Evolutionary conservation across 2,888 invertebrate species (phyloP).

Genomic region (Drosophila basisetae): DNA sequence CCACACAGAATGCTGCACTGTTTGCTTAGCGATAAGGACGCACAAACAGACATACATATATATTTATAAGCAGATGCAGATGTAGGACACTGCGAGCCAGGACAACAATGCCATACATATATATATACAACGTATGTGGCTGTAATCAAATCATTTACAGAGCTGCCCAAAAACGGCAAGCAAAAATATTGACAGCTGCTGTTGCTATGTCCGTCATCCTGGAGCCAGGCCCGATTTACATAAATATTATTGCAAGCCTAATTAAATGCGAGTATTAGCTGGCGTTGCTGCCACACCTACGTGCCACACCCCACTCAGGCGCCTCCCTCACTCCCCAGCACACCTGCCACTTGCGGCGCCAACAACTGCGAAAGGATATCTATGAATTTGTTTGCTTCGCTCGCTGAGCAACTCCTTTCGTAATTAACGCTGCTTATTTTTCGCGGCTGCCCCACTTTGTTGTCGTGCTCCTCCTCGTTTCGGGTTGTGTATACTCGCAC

Average conservation of each 20-base stretch:
- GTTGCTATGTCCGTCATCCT: constrained; percentile 45
- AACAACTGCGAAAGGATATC: constrained; percentile 37
- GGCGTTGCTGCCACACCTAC: constrained; percentile 26
- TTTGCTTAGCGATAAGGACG: constrained; percentile 77
- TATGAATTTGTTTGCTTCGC: constrained; percentile 42
- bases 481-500: constrained; percentile 19
- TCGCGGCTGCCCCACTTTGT: constrained; percentile 23
- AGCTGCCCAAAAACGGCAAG: constrained; percentile 42
- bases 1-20: constrained; percentile 65
- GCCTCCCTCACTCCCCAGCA: too few species aligned
- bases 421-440: constrained; percentile 73
- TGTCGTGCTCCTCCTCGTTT: background rate
- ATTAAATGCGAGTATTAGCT: constrained; percentile 80
- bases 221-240: constrained; percentile 74
- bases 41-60: constrained; percentile 37
- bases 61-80: constrained; percentile 32
- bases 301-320: background rate
- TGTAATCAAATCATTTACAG: constrained; percentile 46
- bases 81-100: constrained; percentile 35
- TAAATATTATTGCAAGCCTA: constrained; percentile 83
- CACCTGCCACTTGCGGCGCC: background rate
- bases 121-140: background rate
- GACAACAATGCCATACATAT: constrained; percentile 46
- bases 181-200: constrained; percentile 72
- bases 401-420: constrained; percentile 59